These are phyloP conservation scores for Cryptoprocta ferox DNA, from an alignment of 2,797 vertebrate genomes.

Conservation along the genomic window DNA sequence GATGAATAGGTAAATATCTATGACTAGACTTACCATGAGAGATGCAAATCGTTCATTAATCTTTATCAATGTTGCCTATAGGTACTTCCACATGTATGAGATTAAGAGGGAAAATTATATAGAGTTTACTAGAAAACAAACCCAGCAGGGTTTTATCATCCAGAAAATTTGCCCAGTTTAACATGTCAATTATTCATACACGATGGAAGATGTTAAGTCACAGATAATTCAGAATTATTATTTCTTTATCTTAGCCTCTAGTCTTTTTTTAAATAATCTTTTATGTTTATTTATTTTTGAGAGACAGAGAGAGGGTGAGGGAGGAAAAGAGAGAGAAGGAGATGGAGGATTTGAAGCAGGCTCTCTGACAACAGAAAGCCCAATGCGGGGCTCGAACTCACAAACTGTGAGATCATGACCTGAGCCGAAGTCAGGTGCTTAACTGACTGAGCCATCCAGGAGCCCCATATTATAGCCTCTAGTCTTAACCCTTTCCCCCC, in stretches of 20 bases:
- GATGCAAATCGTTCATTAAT: neutral
- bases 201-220: neutral
- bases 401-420: too few species aligned
- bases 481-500: neutral
- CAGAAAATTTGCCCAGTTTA: neutral
- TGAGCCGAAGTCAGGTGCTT: too few species aligned
- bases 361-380: too few species aligned
- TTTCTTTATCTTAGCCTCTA: slow-evolving; percentile 1
- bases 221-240: slow-evolving; percentile 28
- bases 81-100: neutral
- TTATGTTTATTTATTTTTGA: too few species aligned
- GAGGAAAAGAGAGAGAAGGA: too few species aligned
- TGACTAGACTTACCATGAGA: neutral
- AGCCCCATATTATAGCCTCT: too few species aligned
- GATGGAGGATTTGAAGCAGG: too few species aligned
- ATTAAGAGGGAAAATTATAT: neutral
- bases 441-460: too few species aligned
- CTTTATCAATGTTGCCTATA: neutral
- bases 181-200: neutral
- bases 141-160: neutral
- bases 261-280: too few species aligned
- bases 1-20: neutral
- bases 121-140: neutral
- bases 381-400: too few species aligned
- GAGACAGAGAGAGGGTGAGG: too few species aligned